A percentile compares a stretch with the other conserved stretches of the same genome.
Conservation (phyloP, 2,797 vertebrate genomes). For the Calcarius lapponicus region DNA sequence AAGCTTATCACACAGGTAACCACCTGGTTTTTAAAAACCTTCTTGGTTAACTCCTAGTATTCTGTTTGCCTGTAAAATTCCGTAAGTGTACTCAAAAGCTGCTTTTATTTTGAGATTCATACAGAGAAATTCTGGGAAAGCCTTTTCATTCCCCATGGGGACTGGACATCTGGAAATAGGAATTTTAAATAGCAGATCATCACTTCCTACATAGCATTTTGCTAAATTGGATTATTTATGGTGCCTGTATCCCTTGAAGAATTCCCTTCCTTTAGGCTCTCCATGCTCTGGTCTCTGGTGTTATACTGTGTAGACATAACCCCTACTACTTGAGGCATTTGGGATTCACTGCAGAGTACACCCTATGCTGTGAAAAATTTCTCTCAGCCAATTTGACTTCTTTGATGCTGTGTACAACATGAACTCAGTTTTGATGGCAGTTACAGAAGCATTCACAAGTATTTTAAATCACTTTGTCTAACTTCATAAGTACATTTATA, state of each 20-base stretch:
- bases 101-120: neutral
- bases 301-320: neutral
- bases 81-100: neutral
- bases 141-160: neutral
- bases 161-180: neutral
- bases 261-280: neutral
- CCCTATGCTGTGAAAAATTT: neutral
- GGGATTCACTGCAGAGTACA: neutral
- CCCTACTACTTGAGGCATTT: neutral
- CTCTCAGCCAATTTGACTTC: neutral
- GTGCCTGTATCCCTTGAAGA: neutral
- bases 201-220: accelerated
- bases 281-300: neutral
- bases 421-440: neutral
- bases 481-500: neutral
- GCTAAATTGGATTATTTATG: neutral
- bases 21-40: neutral
- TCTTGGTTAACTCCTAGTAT: neutral
- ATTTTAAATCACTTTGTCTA: neutral
- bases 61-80: neutral
- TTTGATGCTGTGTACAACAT: neutral
- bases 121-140: neutral
- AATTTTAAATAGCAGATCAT: neutral
- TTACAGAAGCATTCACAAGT: neutral
- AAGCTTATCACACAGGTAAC: neutral